phyloP scores from a whole-genome alignment of 1,140 invertebrate species.

The Subanguina moxae region DNA sequence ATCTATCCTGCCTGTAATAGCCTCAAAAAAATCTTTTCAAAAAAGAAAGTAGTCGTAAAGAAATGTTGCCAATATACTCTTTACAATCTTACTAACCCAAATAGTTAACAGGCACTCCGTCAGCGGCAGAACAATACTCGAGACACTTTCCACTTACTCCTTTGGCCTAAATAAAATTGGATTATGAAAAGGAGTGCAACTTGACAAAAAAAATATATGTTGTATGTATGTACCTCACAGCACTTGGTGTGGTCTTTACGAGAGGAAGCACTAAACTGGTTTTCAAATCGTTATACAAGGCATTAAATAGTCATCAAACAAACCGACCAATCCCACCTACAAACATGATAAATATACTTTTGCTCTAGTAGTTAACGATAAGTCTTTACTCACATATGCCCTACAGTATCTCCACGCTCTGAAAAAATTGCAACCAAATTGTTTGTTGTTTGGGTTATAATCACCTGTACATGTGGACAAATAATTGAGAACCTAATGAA shows the following conservation, averaged over 20 bases:
- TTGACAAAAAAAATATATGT: no score
- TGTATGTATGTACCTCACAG: constrained; percentile 42
- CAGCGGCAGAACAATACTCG: constrained; percentile 57
- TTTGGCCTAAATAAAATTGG: constrained; percentile 39
- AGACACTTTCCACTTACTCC: constrained; percentile 56
- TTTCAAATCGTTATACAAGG: not conserved
- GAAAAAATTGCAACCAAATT: no score
- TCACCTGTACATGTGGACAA: constrained; percentile 48
- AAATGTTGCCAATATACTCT: no score
- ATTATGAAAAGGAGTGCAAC: not conserved
- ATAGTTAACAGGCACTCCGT: constrained; percentile 58
- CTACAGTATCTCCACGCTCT: constrained; percentile 54
- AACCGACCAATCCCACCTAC: constrained; percentile 47
- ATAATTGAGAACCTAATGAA: constrained; percentile 52
- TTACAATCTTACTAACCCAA: constrained; percentile 4
- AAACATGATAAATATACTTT: constrained; percentile 1
- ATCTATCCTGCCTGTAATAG: no score
- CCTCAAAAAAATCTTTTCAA: no score
- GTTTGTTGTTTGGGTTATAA: no score
- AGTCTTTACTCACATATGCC: constrained; percentile 25
- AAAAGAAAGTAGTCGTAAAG: no score
- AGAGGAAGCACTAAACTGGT: constrained; percentile 44
- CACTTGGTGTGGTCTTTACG: constrained; percentile 54
- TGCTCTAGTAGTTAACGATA: no score
- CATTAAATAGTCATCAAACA: not conserved